These are phyloP conservation scores for Brachyopa scutellaris DNA, from an alignment of 2,888 invertebrate species.

Conservation along the genomic window DNA sequence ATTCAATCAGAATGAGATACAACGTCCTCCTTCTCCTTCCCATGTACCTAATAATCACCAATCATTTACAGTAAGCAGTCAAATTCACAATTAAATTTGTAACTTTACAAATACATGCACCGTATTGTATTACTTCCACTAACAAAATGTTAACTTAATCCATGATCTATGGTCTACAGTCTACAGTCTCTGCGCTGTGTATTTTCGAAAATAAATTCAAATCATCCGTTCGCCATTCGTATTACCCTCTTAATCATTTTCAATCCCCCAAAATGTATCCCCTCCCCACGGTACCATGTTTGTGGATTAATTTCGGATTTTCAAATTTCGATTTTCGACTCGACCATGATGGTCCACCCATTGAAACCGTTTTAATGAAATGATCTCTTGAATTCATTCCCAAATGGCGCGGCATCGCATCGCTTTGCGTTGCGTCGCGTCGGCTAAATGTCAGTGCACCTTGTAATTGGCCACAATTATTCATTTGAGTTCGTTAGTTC, in stretches of 20 bases:
- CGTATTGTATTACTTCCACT: slow-evolving; percentile 45
- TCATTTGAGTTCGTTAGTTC: slow-evolving; percentile 45
- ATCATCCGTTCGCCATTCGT: slow-evolving; percentile 2
- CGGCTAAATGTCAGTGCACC: slow-evolving; percentile 46
- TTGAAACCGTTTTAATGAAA: slow-evolving; percentile 21
- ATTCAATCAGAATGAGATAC: too few species aligned
- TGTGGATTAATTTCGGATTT: slow-evolving; percentile 10
- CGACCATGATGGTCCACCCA: too few species aligned
- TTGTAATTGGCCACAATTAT: slow-evolving; percentile 56
- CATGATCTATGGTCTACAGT: too few species aligned
- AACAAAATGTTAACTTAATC: slow-evolving; percentile 18
- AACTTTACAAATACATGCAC: background rate
- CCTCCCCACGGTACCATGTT: background rate
- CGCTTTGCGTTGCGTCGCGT: too few species aligned
- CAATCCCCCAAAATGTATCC: background rate
- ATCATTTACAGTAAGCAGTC: slow-evolving; percentile 11
- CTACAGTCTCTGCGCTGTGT: too few species aligned
- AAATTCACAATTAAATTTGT: too few species aligned
- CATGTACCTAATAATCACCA: background rate
- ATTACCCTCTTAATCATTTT: background rate
- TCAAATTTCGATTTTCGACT: background rate
- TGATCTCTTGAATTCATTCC: background rate
- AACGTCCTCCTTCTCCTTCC: too few species aligned
- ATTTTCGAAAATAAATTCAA: slow-evolving; percentile 6
- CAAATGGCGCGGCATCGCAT: too few species aligned